Base-by-base conservation (phyloP, 92 coral and sea anemone genomes). In the Paragorgia papillata region DNA sequence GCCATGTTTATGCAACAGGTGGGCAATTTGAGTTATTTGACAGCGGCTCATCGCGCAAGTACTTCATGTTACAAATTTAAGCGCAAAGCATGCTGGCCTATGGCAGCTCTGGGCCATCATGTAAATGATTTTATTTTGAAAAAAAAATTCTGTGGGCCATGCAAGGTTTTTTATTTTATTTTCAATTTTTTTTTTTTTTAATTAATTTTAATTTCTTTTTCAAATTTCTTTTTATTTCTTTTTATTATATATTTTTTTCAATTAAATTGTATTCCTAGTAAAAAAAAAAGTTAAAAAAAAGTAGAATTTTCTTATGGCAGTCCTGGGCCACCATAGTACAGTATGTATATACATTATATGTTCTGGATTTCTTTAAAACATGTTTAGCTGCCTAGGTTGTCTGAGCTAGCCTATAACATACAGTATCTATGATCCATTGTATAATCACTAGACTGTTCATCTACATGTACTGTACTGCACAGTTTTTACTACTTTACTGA, bases 251-350 rank as follows among this genome's bases (percentile, higher is more conserved):
- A 13, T 65, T n/a, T n/a, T 65, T 65, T 15, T 32, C 35, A 28
- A 13, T 32, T n/a, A 15, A 37, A 37, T 37, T 37, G 43, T 37
- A 4, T 65, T 65, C 35, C 5, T n/a, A n/a, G n/a, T n/a, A n/a
- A n/a, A 35, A 7, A 9, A 21, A 34, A 29, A 62, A 62, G 13
- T 7, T 13, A 27, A 27, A 62, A 9, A 15, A 62, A 4, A 37
- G 6, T 4, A 37, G 43, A 37, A 37, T 37, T 37, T 37, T 37
- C 4, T 37, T 4, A 37, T 62, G 69, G 69, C 39, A 33, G 69
- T 34, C 30, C 69, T 62, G 69, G 69, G 69, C 69, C 69, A 62
- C 69, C 69, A 62, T 62, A 62, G 3, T 21, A 70, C 58, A 65
- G 9, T 19, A 66, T 48, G n/a, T n/a, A n/a, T n/a, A n/a, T n/a